Evolutionary conservation across 2,113 vertebrate genomes (phyloP).

Genomic region (Burhinus bistriatus): DNA sequence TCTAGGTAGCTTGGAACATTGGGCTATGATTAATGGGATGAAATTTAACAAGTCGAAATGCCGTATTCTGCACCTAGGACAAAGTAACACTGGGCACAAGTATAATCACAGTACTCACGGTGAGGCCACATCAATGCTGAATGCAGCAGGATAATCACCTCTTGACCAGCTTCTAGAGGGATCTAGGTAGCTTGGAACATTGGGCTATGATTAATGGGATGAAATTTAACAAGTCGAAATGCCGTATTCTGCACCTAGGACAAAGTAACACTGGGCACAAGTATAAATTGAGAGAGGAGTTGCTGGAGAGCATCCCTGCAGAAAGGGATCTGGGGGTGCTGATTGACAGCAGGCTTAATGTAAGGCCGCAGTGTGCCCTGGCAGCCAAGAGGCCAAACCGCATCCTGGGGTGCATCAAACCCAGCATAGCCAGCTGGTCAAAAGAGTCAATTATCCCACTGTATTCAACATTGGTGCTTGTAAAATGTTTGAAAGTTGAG

Average conservation of each 20-base stretch:
- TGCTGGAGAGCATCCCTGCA: neutral
- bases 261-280: accelerated
- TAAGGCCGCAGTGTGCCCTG: neutral
- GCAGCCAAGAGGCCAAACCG: neutral
- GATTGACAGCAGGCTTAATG: neutral
- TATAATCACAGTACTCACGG: neutral
- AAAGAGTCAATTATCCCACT: no score
- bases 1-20: neutral
- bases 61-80: neutral
- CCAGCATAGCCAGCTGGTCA: neutral
- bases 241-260: neutral
- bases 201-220: neutral
- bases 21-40: neutral
- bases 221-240: neutral
- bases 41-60: neutral
- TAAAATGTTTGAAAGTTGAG: neutral
- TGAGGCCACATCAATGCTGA: neutral
- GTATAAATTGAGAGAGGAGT: neutral
- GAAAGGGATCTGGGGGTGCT: no score
- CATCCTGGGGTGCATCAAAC: neutral
- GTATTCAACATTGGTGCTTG: neutral
- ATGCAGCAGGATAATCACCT: neutral
- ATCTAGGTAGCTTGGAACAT: neutral
- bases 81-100: no score
- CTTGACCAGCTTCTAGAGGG: neutral